Conservation (phyloP, 2,797 vertebrate species). For the Anguilla anguilla region DNA sequence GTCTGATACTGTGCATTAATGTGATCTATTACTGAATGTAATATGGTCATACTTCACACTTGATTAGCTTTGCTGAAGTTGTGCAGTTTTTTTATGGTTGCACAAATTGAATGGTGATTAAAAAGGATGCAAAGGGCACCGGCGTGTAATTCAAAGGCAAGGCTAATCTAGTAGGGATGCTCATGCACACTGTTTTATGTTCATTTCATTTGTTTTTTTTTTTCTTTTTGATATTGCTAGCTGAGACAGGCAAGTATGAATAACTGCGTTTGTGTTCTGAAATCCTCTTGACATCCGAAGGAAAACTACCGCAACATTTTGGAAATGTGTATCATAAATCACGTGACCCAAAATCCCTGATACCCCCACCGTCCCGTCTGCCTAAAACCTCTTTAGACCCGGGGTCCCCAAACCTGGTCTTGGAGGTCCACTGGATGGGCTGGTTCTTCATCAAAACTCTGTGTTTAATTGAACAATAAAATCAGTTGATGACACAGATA, state of each 20-base stretch:
- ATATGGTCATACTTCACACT: not conserved
- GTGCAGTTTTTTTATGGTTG: not conserved
- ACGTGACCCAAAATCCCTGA: not conserved
- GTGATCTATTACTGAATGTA: not conserved
- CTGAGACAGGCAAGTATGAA: constrained; percentile 75
- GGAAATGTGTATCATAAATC: not conserved
- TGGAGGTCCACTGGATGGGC: not conserved
- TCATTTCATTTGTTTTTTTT: constrained; percentile 50
- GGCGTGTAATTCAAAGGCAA: not conserved
- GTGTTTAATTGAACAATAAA: not conserved
- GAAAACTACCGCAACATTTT: not conserved
- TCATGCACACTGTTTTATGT: constrained; percentile 26
- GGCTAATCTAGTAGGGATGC: not conserved
- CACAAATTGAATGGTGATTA: not conserved
- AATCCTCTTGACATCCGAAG: not conserved
- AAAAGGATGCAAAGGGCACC: not conserved
- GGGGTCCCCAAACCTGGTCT: not conserved
- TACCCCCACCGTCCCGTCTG: not conserved
- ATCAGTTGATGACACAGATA: not conserved
- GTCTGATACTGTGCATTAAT: not conserved
- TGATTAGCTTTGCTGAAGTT: not conserved
- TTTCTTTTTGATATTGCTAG: constrained; percentile 66
- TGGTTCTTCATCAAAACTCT: not conserved
- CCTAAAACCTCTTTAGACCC: not conserved
- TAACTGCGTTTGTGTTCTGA: constrained; percentile 10